Conservation (phyloP, 2,888 invertebrate genomes). For the Cyaniris semiargus region DNA sequence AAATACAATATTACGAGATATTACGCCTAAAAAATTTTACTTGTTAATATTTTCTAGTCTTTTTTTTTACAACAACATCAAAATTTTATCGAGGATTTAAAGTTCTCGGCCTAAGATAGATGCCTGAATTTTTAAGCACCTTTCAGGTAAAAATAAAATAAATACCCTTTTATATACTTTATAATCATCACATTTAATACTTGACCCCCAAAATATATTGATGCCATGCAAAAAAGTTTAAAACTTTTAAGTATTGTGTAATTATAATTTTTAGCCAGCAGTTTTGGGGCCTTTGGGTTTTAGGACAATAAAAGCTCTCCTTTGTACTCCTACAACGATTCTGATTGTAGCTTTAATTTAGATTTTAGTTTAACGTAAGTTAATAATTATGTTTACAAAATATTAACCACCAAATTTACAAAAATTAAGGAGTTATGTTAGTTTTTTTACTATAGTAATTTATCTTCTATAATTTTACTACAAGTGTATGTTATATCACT, state of each 20-base stretch:
- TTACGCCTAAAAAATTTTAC: background rate
- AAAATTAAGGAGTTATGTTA: background rate
- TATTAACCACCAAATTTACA: constrained; percentile 29
- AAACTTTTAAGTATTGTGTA: background rate
- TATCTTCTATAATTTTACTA: background rate
- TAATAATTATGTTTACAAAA: background rate
- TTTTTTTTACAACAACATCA: background rate
- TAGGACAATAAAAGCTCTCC: background rate
- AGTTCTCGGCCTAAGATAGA: background rate
- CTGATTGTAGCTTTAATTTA: constrained; percentile 26
- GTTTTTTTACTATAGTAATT: background rate
- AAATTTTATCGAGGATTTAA: background rate
- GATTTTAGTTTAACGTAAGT: constrained; percentile 11
- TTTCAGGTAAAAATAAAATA: background rate
- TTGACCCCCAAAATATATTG: background rate
- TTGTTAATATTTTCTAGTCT: constrained; percentile 1
- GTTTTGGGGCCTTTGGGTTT: background rate
- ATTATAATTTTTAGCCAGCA: too few relatives aligned
- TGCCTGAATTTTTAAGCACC: background rate
- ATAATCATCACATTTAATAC: background rate
- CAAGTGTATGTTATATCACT: background rate
- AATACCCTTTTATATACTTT: background rate
- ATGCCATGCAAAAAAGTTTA: background rate
- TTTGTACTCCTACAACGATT: constrained; percentile 13
- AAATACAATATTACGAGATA: too few relatives aligned